Percentiles rank a stretch among this genome's conserved stretches.
Evolutionary conservation across 2,797 vertebrate genomes (phyloP).

Genomic region (Ambastaia sidthimunki): DNA sequence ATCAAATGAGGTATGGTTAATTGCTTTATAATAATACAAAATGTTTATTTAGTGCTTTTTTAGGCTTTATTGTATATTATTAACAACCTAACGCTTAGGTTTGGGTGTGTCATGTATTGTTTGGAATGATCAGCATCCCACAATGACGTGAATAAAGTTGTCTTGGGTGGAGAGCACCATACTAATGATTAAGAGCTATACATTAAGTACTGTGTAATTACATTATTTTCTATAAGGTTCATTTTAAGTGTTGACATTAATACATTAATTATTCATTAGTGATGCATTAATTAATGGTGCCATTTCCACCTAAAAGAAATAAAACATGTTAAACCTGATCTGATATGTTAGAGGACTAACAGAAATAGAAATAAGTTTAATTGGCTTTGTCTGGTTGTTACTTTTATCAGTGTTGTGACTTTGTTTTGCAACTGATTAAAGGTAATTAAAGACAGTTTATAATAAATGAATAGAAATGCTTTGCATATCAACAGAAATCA

Average conservation of each 20-base stretch:
- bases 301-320: neutral
- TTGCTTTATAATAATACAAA: neutral
- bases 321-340: neutral
- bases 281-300: neutral
- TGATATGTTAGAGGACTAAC: neutral
- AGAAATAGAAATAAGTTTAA: neutral
- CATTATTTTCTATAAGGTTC: conserved; percentile 1
- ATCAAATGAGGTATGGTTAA: neutral
- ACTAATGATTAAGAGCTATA: conserved; percentile 3
- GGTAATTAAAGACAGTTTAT: neutral
- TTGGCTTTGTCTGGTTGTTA: neutral
- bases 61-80: neutral
- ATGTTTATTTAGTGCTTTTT: neutral
- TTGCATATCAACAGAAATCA: neutral
- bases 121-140: neutral
- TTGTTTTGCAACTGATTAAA: neutral
- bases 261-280: neutral
- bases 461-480: neutral
- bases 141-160: neutral
- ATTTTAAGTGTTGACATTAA: neutral
- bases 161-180: neutral
- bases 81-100: neutral
- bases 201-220: neutral
- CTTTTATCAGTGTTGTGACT: neutral
- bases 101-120: conserved; percentile 4